Percentiles rank a stretch among this genome's conserved stretches.
phyloP scores from a whole-genome alignment of 1,140 invertebrate genomes.

The Diploscapter pachys region DNA sequence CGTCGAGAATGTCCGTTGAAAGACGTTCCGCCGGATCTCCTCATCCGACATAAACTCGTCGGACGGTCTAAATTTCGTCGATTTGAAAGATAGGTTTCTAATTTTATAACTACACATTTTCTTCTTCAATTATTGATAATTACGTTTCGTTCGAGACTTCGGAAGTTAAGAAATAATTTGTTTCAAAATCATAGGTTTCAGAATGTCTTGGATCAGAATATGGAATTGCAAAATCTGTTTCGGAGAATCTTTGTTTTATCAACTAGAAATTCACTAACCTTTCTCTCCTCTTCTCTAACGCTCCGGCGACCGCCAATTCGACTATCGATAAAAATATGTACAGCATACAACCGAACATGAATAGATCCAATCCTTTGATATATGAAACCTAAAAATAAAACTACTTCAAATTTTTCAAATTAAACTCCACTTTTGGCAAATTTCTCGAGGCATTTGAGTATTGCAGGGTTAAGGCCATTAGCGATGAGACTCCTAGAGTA shows the following conservation, averaged over 20 bases:
- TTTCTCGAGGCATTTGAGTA: slow-evolving; percentile 53
- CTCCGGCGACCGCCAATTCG: slow-evolving; percentile 61
- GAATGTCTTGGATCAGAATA: background rate
- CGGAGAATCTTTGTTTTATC: background rate
- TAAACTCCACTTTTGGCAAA: slow-evolving; percentile 49
- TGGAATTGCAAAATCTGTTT: background rate
- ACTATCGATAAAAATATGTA: slow-evolving; percentile 62
- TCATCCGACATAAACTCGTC: slow-evolving; percentile 37
- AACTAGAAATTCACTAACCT: background rate
- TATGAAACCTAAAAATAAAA: slow-evolving; percentile 57
- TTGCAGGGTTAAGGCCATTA: slow-evolving; percentile 57
- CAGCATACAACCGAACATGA: slow-evolving; percentile 60
- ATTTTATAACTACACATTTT: background rate
- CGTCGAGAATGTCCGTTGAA: slow-evolving; percentile 35
- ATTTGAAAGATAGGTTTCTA: background rate
- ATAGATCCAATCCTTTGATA: slow-evolving; percentile 62
- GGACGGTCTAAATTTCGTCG: slow-evolving; percentile 4
- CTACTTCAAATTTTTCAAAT: slow-evolving; percentile 1
- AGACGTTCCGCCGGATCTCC: slow-evolving; percentile 32
- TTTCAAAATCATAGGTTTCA: background rate
- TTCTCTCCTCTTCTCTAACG: slow-evolving; percentile 39
- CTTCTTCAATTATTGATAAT: background rate
- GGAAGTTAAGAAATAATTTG: slow-evolving; percentile 1
- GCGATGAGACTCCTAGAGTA: slow-evolving; percentile 52
- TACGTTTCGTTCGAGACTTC: background rate